Percentiles rank a stretch among this genome's conserved stretches.
Evolutionary conservation across 2,888 invertebrate species (phyloP).

Genomic region (Oxycera nigricornis): DNA sequence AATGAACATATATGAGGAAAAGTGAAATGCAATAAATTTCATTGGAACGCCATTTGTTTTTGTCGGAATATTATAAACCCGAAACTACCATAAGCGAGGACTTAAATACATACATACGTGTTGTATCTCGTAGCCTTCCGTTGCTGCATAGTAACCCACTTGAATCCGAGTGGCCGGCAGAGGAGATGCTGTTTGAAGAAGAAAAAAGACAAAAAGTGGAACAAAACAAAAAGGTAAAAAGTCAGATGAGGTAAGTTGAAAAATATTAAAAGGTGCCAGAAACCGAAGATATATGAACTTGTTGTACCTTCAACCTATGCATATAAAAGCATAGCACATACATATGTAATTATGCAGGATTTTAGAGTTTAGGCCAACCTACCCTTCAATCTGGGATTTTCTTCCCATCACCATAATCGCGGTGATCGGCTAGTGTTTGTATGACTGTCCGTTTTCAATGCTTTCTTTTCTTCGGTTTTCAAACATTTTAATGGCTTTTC

Average conservation of each 20-base stretch:
- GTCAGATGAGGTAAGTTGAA: constrained; percentile 18
- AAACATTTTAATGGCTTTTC: constrained; percentile 48
- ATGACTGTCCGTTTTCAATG: background rate
- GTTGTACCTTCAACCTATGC: background rate
- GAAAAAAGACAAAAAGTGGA: constrained; percentile 20
- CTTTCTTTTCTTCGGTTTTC: constrained; percentile 43
- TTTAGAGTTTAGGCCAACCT: constrained; percentile 34
- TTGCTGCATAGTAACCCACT: background rate
- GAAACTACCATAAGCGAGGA: background rate
- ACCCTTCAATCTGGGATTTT: constrained; percentile 26
- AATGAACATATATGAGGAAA: constrained; percentile 35
- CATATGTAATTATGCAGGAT: constrained; percentile 45
- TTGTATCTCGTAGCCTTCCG: background rate
- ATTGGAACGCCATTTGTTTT: constrained; percentile 46
- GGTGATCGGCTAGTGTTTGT: background rate
- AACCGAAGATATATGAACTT: constrained; percentile 45
- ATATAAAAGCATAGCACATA: constrained; percentile 30
- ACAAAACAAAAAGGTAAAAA: background rate
- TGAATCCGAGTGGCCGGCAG: background rate
- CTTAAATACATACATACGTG: background rate
- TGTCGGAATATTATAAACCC: constrained; percentile 42
- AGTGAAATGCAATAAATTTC: constrained; percentile 45
- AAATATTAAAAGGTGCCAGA: constrained; percentile 43
- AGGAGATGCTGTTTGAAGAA: background rate
- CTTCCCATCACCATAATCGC: background rate